These are phyloP conservation scores for Mus pahari DNA, from an alignment of 2,113 vertebrate species.

Conservation along the genomic window DNA sequence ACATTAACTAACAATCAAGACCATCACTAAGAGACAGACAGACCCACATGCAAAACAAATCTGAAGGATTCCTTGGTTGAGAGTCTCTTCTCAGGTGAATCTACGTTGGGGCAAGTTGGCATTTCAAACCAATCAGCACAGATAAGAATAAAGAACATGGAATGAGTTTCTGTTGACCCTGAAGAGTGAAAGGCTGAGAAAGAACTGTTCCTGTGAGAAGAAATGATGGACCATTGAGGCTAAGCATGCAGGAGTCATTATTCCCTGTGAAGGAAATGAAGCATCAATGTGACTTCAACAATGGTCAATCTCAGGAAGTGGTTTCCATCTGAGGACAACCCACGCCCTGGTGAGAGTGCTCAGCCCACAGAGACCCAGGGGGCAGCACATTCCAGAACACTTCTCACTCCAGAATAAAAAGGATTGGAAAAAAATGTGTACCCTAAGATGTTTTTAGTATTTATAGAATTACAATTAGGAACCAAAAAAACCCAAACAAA, in stretches of 20 bases:
- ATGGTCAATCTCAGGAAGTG: constrained; percentile 57
- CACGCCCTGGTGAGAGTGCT: background rate
- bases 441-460: background rate
- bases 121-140: background rate
- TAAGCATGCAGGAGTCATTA: background rate
- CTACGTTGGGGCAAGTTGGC: background rate
- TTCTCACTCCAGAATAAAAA: constrained; percentile 23
- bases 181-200: constrained; percentile 31
- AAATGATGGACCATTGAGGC: background rate
- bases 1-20: background rate
- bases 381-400: background rate
- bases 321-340: background rate
- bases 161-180: background rate
- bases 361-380: background rate
- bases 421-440: background rate
- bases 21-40: background rate
- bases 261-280: constrained; percentile 2
- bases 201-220: constrained; percentile 17
- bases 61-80: background rate
- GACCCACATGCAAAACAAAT: too few relatives aligned
- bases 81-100: background rate
- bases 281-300: background rate
- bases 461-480: constrained; percentile 9
- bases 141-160: background rate
- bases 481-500: background rate